Evolutionary conservation across 2,797 vertebrate genomes (phyloP).

Genomic region (Scolopax bukidnonensis): DNA sequence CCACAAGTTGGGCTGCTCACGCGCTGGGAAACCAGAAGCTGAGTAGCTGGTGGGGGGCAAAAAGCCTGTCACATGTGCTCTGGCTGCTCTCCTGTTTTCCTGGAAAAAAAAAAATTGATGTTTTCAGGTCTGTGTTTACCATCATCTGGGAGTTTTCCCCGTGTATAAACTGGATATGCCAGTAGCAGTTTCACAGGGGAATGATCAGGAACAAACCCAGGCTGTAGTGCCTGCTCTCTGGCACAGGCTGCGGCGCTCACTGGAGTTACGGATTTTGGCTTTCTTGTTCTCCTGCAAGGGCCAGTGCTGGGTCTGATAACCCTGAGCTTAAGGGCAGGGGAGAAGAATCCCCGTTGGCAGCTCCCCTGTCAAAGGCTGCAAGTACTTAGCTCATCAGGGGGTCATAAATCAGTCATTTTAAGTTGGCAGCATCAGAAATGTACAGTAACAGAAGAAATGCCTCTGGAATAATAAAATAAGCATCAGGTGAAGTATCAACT

Average conservation of each 20-base stretch:
- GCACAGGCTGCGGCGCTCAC: not conserved
- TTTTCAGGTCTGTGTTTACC: not conserved
- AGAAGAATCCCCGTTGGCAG: not conserved
- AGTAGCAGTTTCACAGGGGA: not conserved
- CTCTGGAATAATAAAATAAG: not conserved
- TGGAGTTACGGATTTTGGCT: not conserved
- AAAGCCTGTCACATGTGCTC: not conserved
- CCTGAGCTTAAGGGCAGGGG: not conserved
- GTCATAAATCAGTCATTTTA: not conserved
- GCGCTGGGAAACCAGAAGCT: not conserved
- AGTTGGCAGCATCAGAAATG: not conserved
- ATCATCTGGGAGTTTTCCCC: not conserved
- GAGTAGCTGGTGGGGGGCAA: not conserved
- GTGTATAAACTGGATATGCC: accelerated
- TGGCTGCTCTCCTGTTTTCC: not conserved
- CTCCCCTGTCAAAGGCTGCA: not conserved
- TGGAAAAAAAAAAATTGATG: not conserved
- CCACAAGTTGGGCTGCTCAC: not conserved
- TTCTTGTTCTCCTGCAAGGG: not conserved
- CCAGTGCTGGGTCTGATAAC: not conserved
- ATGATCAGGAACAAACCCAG: not conserved
- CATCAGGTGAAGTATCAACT: not conserved
- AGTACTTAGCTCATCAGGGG: not conserved
- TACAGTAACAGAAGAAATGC: not conserved
- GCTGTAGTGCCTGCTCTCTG: not conserved